These are phyloP conservation scores for Cepphus grylle DNA, from an alignment of 2,113 vertebrate species.

Conservation along the genomic window DNA sequence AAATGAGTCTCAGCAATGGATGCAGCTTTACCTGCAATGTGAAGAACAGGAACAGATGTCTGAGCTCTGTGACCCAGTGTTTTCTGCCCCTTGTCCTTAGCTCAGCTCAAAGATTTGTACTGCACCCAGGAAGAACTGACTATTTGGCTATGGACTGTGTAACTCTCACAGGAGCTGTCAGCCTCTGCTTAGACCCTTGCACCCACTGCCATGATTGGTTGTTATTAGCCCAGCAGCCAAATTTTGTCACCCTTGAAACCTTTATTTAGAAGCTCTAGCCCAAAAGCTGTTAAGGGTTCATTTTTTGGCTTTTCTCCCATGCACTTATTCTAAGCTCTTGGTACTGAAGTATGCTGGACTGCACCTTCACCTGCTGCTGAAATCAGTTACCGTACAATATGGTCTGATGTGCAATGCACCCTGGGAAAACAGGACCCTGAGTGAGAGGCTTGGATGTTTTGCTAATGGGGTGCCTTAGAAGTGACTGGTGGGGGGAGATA, in stretches of 20 bases:
- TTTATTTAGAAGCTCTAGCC: background rate
- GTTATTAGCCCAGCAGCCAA: background rate
- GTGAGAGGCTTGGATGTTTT: background rate
- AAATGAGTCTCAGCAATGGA: background rate
- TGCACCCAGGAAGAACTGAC: too few species aligned
- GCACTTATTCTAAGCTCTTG: background rate
- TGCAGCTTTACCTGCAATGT: background rate
- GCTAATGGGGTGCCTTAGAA: background rate
- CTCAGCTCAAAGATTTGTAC: background rate
- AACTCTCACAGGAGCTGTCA: background rate
- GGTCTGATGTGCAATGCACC: background rate
- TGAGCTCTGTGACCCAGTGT: background rate
- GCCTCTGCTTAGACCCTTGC: background rate
- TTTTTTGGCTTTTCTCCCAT: background rate
- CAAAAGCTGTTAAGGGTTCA: background rate
- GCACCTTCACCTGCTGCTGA: background rate
- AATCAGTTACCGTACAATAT: rapidly evolving
- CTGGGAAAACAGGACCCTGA: background rate
- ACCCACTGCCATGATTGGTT: background rate
- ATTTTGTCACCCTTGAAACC: background rate
- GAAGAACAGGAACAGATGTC: background rate
- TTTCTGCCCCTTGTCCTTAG: background rate
- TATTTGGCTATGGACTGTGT: too few species aligned
- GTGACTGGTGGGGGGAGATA: too few species aligned
- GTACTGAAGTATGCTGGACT: background rate